Conservation (phyloP, 2,113 vertebrate species). For the Myocastor coypus region DNA sequence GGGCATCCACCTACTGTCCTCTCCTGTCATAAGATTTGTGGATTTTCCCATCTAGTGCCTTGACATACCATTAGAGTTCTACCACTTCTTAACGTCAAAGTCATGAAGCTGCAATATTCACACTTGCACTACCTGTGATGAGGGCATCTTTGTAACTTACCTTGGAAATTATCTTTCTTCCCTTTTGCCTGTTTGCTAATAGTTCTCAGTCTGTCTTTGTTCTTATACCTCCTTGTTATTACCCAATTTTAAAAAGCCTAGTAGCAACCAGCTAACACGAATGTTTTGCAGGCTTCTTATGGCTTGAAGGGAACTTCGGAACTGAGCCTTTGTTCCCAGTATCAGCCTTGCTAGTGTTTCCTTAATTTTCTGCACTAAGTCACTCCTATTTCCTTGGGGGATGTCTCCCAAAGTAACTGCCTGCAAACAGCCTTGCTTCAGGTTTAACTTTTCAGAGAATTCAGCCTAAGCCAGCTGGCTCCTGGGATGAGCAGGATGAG, state of each 20-base stretch:
- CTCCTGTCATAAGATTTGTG: not conserved
- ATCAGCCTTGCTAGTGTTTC: not conserved
- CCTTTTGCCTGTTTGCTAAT: not conserved
- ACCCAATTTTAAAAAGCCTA: not conserved
- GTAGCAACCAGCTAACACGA: not conserved
- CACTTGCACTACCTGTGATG: not conserved
- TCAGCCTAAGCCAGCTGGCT: constrained; percentile 4
- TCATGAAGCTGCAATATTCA: not conserved
- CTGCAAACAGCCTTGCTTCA: not conserved
- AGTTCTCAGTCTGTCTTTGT: not conserved
- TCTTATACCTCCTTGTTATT: not conserved
- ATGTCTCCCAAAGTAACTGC: not conserved
- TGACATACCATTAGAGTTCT: not conserved
- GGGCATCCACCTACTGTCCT: not conserved
- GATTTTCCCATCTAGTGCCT: not conserved
- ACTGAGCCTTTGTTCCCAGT: not conserved
- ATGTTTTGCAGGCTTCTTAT: not conserved
- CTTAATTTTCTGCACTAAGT: not conserved
- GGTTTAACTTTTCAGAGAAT: not conserved
- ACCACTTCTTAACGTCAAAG: not conserved
- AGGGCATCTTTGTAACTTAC: not conserved
- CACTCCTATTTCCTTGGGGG: not conserved
- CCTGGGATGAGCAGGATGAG: not conserved
- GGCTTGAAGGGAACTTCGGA: not conserved
- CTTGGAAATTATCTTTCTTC: not conserved